These are phyloP conservation scores for Ascaphus truei DNA, from an alignment of 2,113 vertebrate species.

Conservation along the genomic window DNA sequence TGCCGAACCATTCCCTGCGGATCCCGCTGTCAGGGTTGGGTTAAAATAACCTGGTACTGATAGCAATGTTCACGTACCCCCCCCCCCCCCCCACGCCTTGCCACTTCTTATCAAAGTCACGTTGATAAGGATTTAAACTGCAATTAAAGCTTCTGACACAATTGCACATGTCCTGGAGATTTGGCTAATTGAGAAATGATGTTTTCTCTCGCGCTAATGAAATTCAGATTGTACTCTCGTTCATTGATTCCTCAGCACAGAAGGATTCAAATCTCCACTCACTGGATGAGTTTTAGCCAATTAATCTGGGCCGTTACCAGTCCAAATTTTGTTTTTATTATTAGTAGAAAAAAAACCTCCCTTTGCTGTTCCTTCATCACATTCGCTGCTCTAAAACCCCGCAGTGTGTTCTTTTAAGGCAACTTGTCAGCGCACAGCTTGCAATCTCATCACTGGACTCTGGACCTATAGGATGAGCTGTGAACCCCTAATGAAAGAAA, in stretches of 20 bases:
- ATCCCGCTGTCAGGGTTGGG: too few relatives aligned
- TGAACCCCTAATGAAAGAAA: too few relatives aligned
- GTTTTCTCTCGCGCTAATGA: constrained; percentile 33
- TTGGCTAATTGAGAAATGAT: constrained; percentile 33
- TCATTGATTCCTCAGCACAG: constrained; percentile 24
- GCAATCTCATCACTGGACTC: too few relatives aligned
- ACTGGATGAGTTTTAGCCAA: constrained; percentile 28
- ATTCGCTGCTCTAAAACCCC: not conserved
- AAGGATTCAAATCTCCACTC: constrained; percentile 22
- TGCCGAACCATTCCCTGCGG: too few relatives aligned
- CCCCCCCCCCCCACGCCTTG: constrained; percentile 8
- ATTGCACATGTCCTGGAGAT: constrained; percentile 24
- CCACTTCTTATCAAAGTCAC: constrained; percentile 15
- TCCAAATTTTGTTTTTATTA: constrained; percentile 7
- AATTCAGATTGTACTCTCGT: constrained; percentile 32
- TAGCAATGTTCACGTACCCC: not conserved
- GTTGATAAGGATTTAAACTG: constrained; percentile 25
- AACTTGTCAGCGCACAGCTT: too few relatives aligned
- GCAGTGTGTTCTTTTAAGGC: not conserved
- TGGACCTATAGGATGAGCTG: too few relatives aligned
- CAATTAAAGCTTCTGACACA: constrained; percentile 25
- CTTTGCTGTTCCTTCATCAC: not conserved
- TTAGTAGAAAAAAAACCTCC: too few relatives aligned
- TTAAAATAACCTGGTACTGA: not conserved
- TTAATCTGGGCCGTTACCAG: constrained; percentile 15